These are phyloP conservation scores for Microcebus murinus DNA, from an alignment of 2,113 vertebrate species.

Conservation along the genomic window DNA sequence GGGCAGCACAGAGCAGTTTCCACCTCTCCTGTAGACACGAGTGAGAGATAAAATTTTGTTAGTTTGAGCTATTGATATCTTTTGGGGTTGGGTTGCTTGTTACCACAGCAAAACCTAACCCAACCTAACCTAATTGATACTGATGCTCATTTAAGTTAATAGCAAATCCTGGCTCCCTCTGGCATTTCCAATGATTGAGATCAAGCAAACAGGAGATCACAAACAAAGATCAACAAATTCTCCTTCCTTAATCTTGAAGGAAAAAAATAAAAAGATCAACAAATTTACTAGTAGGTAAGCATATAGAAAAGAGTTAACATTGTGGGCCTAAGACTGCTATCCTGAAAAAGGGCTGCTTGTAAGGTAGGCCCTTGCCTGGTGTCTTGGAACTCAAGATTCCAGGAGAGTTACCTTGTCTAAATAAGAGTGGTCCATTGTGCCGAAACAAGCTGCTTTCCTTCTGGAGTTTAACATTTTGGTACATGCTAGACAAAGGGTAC, in stretches of 20 bases:
- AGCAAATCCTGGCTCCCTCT: not conserved
- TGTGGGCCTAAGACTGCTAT: not conserved
- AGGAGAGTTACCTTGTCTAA: not conserved
- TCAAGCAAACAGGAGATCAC: not conserved
- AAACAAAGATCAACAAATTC: not conserved
- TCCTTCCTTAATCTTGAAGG: too few relatives aligned
- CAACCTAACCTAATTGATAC: not conserved
- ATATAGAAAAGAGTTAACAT: not conserved
- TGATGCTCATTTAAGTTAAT: not conserved
- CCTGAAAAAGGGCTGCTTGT: not conserved
- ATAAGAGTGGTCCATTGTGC: not conserved
- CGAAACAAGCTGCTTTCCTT: not conserved
- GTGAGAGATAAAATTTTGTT: not conserved
- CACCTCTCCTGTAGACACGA: not conserved
- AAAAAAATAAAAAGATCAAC: too few relatives aligned
- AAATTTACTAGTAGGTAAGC: not conserved
- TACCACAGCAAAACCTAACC: not conserved
- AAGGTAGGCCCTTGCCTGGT: not conserved
- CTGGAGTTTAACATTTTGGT: not conserved
- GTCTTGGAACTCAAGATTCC: not conserved
- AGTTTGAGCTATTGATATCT: not conserved
- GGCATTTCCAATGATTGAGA: not conserved
- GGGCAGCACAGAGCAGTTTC: not conserved
- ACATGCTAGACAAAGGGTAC: not conserved
- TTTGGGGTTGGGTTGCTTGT: not conserved